Base-by-base conservation (phyloP, 2,797 vertebrate species). In the Phrynocephalus forsythii region DNA sequence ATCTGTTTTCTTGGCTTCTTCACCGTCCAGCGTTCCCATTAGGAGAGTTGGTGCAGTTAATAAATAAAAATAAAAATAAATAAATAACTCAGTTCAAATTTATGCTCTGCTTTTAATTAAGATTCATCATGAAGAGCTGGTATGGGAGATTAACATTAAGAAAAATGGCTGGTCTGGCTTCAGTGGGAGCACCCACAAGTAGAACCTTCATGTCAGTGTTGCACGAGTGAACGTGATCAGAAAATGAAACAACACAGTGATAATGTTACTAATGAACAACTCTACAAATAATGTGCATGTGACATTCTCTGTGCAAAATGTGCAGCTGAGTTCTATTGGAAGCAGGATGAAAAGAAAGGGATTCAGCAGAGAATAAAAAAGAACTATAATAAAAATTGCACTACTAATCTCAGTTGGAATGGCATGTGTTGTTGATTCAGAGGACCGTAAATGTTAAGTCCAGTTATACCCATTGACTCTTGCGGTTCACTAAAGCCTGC, bases 31-130 rank as follows among this genome's bases (percentile, higher is more conserved):
- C 38, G 38, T 38, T 38, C 38, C 38, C 38, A 38, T 38, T 38
- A 38, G 3, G 38, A 38, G 38, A 38, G 38, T 38, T 38, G 38
- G 3, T 38, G 38, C 38, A 38, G 38, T 38, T 38, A 38, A 38
- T 38, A 38, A 38, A 38, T 38, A 38, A 2, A 38, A 38, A 38
- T 38, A 38, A 38, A 38, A 3, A 38, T 38, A 38, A 38, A 38
- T 38, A 38, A 38, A 38, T 38, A 38, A 38, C 38, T 38, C 28
- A 3, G 67, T 44, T 71, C 33, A 38, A 3, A 0, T 0, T 11
- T 7, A 13, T 80, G 6, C 44, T 88, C 18, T 60, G 15, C 56
- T 82, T 38, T 86, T 1, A 60, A 9, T 83, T 6, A 0, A 13
- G 1, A 16, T 44, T 79, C 75, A 16, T 68, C 15, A 71, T 1